phyloP scores from a whole-genome alignment of 2,888 invertebrate genomes.

The Patella pellucida region DNA sequence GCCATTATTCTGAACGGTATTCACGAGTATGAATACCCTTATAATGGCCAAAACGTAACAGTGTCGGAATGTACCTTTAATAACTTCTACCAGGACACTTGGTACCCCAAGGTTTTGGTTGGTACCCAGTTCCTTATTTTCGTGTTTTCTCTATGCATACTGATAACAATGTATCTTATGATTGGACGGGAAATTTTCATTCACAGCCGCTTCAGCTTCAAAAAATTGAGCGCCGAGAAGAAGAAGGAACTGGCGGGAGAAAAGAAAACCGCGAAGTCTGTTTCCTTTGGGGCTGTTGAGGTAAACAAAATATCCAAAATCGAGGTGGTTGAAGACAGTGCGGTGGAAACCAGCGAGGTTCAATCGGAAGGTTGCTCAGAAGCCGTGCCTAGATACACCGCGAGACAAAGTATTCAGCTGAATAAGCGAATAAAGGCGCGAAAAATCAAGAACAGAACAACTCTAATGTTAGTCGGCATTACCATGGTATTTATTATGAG shows the following conservation, averaged over 20 bases:
- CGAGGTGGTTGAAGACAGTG: too few species aligned
- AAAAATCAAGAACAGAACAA: conserved; percentile 17
- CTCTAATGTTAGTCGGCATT: conserved; percentile 25
- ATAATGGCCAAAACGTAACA: not conserved
- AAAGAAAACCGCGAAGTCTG: not conserved
- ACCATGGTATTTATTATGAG: conserved; percentile 20
- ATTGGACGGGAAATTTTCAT: not conserved
- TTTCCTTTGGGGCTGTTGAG: not conserved
- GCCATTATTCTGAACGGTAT: conserved; percentile 21
- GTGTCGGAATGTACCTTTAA: not conserved
- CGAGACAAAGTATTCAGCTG: not conserved
- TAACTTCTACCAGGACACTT: not conserved
- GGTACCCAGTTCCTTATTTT: not conserved
- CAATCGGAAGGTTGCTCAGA: not conserved
- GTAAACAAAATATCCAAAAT: not conserved
- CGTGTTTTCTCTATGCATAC: not conserved
- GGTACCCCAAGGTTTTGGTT: not conserved
- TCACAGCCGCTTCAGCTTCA: not conserved
- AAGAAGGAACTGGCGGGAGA: not conserved
- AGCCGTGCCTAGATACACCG: not conserved
- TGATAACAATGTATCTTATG: not conserved
- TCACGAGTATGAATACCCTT: not conserved
- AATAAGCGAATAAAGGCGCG: not conserved
- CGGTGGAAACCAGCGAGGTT: not conserved
- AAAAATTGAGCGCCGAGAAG: not conserved